phyloP scores from a whole-genome alignment of 2,888 invertebrate species.

The Nematopogon swammerdamellus region DNA sequence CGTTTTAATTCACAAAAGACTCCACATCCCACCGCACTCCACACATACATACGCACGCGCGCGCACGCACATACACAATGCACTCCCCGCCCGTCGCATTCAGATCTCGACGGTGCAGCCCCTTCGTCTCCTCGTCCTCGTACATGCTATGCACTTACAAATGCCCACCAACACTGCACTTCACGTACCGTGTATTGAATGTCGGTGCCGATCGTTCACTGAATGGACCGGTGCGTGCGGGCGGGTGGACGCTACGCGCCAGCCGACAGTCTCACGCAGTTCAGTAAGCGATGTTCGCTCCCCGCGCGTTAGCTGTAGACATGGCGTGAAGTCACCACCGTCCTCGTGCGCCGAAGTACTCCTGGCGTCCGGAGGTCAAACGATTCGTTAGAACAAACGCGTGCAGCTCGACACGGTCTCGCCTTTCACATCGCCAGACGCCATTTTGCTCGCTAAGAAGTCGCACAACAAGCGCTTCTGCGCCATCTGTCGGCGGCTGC shows the following conservation, averaged over 20 bases:
- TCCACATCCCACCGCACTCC: neutral
- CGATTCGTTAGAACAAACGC: neutral
- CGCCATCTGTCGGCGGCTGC: constrained; percentile 53
- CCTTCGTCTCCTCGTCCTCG: neutral
- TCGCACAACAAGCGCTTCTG: constrained; percentile 59
- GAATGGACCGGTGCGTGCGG: neutral
- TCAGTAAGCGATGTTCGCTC: neutral
- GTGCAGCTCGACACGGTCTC: constrained; percentile 45
- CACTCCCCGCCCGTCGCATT: neutral
- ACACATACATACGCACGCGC: neutral
- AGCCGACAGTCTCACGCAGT: neutral
- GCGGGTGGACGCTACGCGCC: neutral
- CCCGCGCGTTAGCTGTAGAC: neutral
- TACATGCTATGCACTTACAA: neutral
- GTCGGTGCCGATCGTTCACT: neutral
- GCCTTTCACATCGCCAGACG: constrained; percentile 66
- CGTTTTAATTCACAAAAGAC: neutral
- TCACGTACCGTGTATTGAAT: neutral
- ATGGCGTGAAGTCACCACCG: neutral
- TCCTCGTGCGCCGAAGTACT: neutral
- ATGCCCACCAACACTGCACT: neutral
- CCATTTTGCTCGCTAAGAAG: constrained; percentile 62
- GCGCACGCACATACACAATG: neutral
- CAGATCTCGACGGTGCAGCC: neutral
- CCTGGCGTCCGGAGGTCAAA: neutral